Conservation (phyloP, 2,888 invertebrate species). For the Scotopteryx bipunctaria region DNA sequence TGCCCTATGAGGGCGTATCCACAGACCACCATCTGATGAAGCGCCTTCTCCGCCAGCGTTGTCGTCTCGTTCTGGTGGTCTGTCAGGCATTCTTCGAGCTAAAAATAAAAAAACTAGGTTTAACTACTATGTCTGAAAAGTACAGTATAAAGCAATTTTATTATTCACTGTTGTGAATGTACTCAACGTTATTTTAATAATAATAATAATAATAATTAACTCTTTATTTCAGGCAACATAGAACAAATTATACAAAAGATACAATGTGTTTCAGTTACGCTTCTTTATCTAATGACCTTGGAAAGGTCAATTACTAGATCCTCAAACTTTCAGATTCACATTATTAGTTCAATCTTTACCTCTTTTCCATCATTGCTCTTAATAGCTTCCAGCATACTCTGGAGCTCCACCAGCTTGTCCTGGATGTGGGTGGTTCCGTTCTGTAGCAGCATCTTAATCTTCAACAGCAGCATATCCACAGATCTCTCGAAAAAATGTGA, state of each 20-base stretch:
- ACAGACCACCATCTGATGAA: constrained; percentile 77
- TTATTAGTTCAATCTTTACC: too few species aligned
- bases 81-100: constrained; percentile 61
- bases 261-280: too few species aligned
- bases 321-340: too few species aligned
- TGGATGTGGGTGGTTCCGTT: constrained; percentile 72
- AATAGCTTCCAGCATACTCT: constrained; percentile 53
- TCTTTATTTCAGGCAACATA: too few species aligned
- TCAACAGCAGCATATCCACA: constrained; percentile 67
- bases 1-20: constrained; percentile 76
- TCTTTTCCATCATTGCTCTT: constrained; percentile 51
- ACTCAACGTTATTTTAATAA: too few species aligned
- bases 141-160: too few species aligned
- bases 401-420: constrained; percentile 60
- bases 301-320: too few species aligned
- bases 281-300: too few species aligned
- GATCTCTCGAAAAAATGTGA: constrained; percentile 48
- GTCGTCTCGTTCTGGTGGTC: constrained; percentile 61
- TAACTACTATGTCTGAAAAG: too few species aligned
- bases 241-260: too few species aligned
- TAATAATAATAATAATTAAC: too few species aligned
- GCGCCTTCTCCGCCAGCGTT: constrained; percentile 67
- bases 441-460: constrained; percentile 67
- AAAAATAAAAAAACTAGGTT: constrained; percentile 3
- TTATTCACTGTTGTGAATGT: too few species aligned